phyloP scores from a whole-genome alignment of 1,140 invertebrate genomes.

The Agrilus planipennis region DNA sequence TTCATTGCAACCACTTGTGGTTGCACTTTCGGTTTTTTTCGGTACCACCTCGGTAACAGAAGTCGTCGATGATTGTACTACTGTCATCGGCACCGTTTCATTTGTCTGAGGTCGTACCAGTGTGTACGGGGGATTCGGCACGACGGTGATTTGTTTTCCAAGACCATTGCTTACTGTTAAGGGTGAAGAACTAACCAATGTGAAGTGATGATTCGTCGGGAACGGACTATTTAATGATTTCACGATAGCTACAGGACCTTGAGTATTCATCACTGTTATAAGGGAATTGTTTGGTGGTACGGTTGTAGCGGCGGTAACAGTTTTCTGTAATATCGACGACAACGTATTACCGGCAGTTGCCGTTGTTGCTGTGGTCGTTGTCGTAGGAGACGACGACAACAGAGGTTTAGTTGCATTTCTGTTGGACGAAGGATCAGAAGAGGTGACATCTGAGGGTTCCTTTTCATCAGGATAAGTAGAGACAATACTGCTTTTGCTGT shows the following conservation, averaged over 20 bases:
- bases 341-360: no score
- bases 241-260: constrained; percentile 28
- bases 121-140: constrained; percentile 25
- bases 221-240: constrained; percentile 25
- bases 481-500: no score
- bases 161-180: constrained; percentile 5
- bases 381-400: neutral
- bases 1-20: neutral
- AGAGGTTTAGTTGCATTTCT: no score
- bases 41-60: neutral
- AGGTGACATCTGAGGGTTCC: no score
- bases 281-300: constrained; percentile 22
- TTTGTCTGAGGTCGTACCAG: constrained; percentile 19
- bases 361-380: neutral
- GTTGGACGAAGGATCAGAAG: no score
- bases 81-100: constrained; percentile 12
- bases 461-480: no score
- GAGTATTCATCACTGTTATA: constrained; percentile 31
- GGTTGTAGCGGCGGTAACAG: no score
- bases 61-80: constrained; percentile 11
- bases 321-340: no score
- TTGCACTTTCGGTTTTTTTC: constrained; percentile 1
- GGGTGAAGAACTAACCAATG: constrained; percentile 23
- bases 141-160: constrained; percentile 15
- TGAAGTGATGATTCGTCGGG: constrained; percentile 25